Evolutionary conservation across 2,113 vertebrate genomes (phyloP).

Genomic region (Ophthalmolycus amberensis): DNA sequence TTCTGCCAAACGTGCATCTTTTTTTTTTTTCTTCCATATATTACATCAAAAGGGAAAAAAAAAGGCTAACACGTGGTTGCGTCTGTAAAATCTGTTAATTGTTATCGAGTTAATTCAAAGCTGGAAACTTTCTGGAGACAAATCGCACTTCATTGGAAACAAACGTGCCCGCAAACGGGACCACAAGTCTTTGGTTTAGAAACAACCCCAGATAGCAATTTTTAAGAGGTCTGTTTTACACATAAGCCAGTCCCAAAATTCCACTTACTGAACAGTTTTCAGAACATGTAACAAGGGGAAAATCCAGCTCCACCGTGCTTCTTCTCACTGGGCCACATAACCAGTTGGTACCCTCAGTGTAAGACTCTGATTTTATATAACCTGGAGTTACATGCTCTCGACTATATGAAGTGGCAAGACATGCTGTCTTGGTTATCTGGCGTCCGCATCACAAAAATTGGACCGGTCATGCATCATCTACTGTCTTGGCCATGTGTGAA

Average conservation of each 20-base stretch:
- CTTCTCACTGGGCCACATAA: neutral
- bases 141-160: conserved; percentile 32
- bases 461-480: neutral
- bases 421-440: conserved; percentile 9
- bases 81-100: conserved; percentile 23
- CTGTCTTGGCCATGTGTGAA: conserved; percentile 20
- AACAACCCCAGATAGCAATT: conserved; percentile 15
- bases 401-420: neutral
- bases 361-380: neutral
- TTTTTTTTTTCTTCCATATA: neutral
- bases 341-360: neutral
- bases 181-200: conserved; percentile 18
- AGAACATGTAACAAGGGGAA: conserved; percentile 18
- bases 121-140: conserved; percentile 16
- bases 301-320: neutral
- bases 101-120: conserved; percentile 46
- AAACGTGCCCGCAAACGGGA: conserved; percentile 25
- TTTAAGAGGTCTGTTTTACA: conserved; percentile 13
- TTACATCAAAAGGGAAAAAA: conserved; percentile 22
- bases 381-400: neutral
- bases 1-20: neutral
- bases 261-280: conserved; percentile 34
- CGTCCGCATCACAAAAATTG: conserved; percentile 4
- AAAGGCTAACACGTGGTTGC: conserved; percentile 10
- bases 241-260: conserved; percentile 31